phyloP scores from a whole-genome alignment of 2,797 vertebrate species.

The Sebastes taczanowskii region DNA sequence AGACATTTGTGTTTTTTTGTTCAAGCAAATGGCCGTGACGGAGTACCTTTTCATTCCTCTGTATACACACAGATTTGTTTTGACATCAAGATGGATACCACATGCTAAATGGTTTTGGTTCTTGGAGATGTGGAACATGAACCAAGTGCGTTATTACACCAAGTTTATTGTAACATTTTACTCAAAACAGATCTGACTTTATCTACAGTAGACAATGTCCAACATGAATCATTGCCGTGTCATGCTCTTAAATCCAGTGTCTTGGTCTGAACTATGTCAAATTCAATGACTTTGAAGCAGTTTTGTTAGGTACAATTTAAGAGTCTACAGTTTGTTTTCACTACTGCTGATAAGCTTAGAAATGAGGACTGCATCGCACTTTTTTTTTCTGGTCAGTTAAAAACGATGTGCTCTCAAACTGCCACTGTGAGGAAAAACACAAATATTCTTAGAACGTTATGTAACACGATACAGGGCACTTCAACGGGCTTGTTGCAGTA shows the following conservation, averaged over 20 bases:
- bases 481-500: slow-evolving; percentile 28
- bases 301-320: background rate
- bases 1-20: background rate
- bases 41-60: background rate
- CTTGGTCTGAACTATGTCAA: background rate
- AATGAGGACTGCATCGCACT: background rate
- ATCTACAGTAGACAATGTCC: background rate
- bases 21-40: background rate
- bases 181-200: background rate
- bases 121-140: background rate
- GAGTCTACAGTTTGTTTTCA: slow-evolving; percentile 10
- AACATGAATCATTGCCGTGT: background rate
- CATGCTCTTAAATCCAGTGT: background rate
- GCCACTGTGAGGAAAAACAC: slow-evolving; percentile 28
- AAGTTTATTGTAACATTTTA: background rate
- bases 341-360: background rate
- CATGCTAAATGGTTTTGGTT: background rate
- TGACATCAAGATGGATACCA: slow-evolving; percentile 3
- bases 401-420: slow-evolving; percentile 23
- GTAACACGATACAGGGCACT: slow-evolving; percentile 31
- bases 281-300: background rate
- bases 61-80: slow-evolving; percentile 10
- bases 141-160: background rate
- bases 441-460: slow-evolving; percentile 57
- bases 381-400: background rate